Evolutionary conservation across 2,888 invertebrate species (phyloP).

Genomic region (Callinectes sapidus): DNA sequence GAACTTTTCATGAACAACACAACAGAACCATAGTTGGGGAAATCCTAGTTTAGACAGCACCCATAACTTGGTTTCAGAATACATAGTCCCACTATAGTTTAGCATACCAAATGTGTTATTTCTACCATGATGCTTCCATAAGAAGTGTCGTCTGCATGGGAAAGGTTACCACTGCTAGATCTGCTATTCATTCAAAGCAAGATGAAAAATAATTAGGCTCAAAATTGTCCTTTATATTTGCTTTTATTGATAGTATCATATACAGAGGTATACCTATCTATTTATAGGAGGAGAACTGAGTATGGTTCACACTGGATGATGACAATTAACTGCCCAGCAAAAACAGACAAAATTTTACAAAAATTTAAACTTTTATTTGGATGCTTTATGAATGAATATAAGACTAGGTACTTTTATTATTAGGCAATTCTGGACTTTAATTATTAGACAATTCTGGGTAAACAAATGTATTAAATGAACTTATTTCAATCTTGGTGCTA

Average conservation of each 20-base stretch:
- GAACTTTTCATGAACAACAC: too few relatives aligned
- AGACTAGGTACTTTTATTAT: neutral
- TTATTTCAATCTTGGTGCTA: neutral
- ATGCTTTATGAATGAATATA: neutral
- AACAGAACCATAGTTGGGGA: too few relatives aligned
- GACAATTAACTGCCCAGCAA: neutral
- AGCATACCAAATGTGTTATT: too few relatives aligned
- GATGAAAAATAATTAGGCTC: neutral
- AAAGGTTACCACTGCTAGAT: too few relatives aligned
- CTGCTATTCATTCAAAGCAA: neutral
- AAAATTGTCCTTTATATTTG: neutral
- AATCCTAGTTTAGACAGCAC: too few relatives aligned
- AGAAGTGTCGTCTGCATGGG: too few relatives aligned
- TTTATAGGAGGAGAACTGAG: neutral
- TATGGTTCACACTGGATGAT: conserved; percentile 6
- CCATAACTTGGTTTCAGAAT: too few relatives aligned
- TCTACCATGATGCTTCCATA: too few relatives aligned
- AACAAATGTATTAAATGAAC: neutral
- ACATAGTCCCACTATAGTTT: too few relatives aligned
- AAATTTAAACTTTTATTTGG: neutral
- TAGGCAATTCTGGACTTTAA: neutral
- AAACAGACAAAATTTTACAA: neutral
- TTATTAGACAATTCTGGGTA: neutral
- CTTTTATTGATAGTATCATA: conserved; percentile 14
- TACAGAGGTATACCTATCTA: conserved; percentile 2